A percentile compares a stretch with the other conserved stretches of the same genome.
Evolutionary conservation across 2,888 invertebrate genomes (phyloP).

Genomic region (Lasioglossum marginatum): DNA sequence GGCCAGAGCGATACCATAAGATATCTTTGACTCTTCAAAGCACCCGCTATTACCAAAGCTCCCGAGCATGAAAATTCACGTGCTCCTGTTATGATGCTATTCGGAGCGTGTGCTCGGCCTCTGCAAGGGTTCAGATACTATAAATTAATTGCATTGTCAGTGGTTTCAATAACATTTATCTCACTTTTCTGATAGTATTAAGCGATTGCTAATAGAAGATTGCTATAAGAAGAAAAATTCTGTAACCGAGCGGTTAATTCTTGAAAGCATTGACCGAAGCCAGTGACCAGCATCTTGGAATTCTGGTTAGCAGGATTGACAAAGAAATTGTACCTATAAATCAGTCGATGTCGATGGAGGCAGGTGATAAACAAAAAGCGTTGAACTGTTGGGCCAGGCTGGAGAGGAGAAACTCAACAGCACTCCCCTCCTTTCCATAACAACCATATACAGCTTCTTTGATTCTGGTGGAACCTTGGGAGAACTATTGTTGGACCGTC

Average conservation of each 20-base stretch:
- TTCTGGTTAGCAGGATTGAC: neutral
- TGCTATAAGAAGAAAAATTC: neutral
- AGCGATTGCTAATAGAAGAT: too few relatives aligned
- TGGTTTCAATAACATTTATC: neutral
- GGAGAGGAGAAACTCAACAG: neutral
- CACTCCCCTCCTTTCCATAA: neutral
- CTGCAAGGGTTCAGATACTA: neutral
- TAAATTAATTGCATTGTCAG: neutral
- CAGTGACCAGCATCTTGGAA: neutral
- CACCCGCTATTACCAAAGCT: slow-evolving; percentile 30
- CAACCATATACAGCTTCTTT: neutral
- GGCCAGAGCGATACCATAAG: slow-evolving; percentile 20
- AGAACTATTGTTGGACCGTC: neutral
- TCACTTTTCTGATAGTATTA: too few relatives aligned
- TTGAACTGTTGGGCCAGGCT: neutral
- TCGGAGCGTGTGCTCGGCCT: too few relatives aligned
- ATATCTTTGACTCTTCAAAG: slow-evolving; percentile 54
- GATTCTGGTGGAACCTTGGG: neutral
- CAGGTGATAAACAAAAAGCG: neutral
- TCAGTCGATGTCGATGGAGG: neutral
- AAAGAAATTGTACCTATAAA: neutral
- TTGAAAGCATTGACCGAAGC: neutral
- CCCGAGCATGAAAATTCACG: neutral
- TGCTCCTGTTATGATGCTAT: neutral
- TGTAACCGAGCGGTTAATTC: neutral